Conservation (phyloP, 35 echinoderm and acorn worm species). For the Holothuria glaberrima region DNA sequence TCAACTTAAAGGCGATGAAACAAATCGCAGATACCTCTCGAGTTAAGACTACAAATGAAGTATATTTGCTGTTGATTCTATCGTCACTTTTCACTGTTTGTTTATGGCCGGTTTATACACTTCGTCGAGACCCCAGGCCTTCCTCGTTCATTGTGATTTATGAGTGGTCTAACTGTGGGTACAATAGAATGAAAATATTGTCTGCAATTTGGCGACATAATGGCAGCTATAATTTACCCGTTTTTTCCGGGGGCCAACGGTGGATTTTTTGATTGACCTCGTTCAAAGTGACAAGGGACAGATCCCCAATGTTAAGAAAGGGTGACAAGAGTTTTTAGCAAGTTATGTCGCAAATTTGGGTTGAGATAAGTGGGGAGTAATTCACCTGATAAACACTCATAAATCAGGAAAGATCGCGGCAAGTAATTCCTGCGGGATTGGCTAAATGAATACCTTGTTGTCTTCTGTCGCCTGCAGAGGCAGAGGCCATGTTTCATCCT, state of each 20-base stretch:
- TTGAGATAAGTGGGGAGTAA: conserved; percentile 55
- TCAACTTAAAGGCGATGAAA: conserved; percentile 35
- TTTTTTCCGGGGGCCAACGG: conserved; percentile 5
- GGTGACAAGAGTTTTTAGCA: neutral
- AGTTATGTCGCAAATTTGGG: conserved; percentile 34
- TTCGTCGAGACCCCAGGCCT: conserved; percentile 19
- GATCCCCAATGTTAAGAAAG: neutral
- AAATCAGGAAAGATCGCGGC: conserved; percentile 30
- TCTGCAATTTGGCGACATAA: conserved; percentile 63
- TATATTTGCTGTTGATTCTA: conserved; percentile 35
- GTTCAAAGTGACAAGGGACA: conserved; percentile 46
- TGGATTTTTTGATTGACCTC: conserved; percentile 10
- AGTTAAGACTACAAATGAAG: conserved; percentile 47
- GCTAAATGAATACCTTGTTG: conserved; percentile 43
- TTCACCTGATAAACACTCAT: conserved; percentile 43
- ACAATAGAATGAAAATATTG: conserved; percentile 58
- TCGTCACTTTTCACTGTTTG: conserved; percentile 48
- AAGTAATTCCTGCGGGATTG: conserved; percentile 33
- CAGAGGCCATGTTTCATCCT: conserved; percentile 27
- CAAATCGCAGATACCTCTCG: conserved; percentile 54
- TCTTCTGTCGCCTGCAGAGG: conserved; percentile 48
- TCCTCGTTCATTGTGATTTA: conserved; percentile 28
- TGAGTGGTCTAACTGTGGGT: conserved; percentile 29
- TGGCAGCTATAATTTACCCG: conserved; percentile 47
- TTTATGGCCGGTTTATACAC: conserved; percentile 48